Evolutionary conservation across 2,113 vertebrate species (phyloP).

Genomic region (Barnardius zonarius): DNA sequence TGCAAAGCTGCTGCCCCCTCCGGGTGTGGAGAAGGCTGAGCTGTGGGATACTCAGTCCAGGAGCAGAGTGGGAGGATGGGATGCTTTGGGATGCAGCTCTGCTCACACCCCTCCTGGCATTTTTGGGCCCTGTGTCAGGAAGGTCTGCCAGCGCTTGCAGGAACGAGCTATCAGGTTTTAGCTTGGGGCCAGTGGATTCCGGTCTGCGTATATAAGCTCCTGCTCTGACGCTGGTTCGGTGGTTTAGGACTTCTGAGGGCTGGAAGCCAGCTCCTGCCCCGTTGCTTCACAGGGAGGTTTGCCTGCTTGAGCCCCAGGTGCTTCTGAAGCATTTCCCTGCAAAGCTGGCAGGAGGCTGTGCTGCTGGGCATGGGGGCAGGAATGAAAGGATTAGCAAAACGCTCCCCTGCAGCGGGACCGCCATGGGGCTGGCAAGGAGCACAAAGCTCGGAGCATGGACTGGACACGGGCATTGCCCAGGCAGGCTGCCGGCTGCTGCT

Average conservation of each 20-base stretch:
- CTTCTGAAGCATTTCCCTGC: not conserved
- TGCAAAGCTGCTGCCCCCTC: not conserved
- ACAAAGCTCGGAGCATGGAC: accelerated
- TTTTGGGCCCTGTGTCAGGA: not conserved
- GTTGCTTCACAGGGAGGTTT: accelerated
- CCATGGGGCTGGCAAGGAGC: not conserved
- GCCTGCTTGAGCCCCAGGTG: not conserved
- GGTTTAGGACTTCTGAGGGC: not conserved
- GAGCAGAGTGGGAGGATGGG: not conserved
- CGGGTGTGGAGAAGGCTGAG: not conserved
- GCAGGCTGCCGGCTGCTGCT: not conserved
- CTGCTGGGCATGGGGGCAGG: not conserved
- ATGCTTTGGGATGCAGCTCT: not conserved
- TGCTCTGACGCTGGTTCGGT: not conserved
- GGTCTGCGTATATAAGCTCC: not conserved
- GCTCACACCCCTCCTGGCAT: not conserved
- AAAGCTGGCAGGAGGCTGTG: slow-evolving; percentile 18
- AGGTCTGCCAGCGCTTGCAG: not conserved
- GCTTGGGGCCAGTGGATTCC: not conserved
- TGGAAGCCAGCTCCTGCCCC: not conserved
- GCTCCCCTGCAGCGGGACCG: not conserved
- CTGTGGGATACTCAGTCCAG: accelerated
- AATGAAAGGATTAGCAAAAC: not conserved
- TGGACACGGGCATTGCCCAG: not conserved
- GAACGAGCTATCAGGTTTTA: not conserved